Evolutionary conservation across 2,888 invertebrate genomes (phyloP), one percentile per base, ranked within the genome.

Genomic region (Andrena camellia): DNA sequence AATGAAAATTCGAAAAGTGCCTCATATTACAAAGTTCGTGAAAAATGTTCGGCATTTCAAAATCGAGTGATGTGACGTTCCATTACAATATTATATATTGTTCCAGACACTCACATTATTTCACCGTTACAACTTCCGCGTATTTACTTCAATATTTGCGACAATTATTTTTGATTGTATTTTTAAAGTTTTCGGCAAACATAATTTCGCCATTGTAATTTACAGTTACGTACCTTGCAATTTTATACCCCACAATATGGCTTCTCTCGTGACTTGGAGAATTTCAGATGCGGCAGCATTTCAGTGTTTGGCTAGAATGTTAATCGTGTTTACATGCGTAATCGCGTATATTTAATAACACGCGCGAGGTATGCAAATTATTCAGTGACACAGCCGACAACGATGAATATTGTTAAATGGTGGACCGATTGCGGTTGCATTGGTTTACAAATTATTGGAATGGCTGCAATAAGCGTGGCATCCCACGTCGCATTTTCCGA

Each of bases 401-500:
- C 74, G 74, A 78, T 78, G 78, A 74, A 68, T 74, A 78, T 78
- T 67, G 78, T 78, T 78, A 78, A 78, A 78, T 62, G 78, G 67
- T 74, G 67, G 74, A 23, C 67, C 60, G 74, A 74, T 78, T 78
- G 74, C 78, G 67, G 74, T 67, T n/a, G 62, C 74, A 31, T 60
- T 26, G 78, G 74, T 78, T 78, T 68, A 78, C 78, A 62, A 78
- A 78, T 78, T 78, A 78, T 78, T 64, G 52, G 57, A 31, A 59
- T 17, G 33, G 50, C 66, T 42, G 52, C 78, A 80, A 78, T 52
- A 50, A 70, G 35, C 52, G 59, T 29, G 4, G 59, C 50, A 13
- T 70, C 29, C 64, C 59, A 5, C 59, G 63, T 26, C 52, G 52
- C 70, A 6, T 67, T 66, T 20, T 31, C 10, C 57, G 23, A 23